A percentile compares a stretch with the other conserved stretches of the same genome.
These are phyloP conservation scores for Stichopus horrens DNA, from an alignment of 53 echinoderm and acorn worm species.

Conservation along the genomic window DNA sequence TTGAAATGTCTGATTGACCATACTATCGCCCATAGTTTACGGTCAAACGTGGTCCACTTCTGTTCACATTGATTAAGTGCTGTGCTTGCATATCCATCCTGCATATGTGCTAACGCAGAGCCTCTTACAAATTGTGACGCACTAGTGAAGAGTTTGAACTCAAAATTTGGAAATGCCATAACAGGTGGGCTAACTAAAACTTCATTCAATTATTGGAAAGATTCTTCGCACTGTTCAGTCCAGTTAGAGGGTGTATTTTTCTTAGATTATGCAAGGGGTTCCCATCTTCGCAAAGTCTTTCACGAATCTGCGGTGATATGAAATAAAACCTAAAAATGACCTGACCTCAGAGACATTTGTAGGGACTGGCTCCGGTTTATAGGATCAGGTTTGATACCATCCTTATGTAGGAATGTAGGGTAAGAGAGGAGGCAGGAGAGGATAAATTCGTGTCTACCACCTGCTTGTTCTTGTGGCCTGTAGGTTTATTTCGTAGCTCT, in stretches of 20 bases:
- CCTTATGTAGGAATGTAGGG: no score
- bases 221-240: neutral
- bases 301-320: neutral
- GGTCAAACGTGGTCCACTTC: conserved; percentile 54
- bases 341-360: neutral
- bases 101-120: conserved; percentile 52
- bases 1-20: conserved; percentile 59
- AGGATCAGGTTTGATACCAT: conserved; percentile 2
- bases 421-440: no score
- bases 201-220: neutral
- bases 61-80: conserved; percentile 28
- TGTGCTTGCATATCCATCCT: conserved; percentile 50
- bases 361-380: neutral
- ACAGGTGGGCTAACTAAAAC: neutral
- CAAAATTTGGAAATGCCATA: conserved; percentile 51
- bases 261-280: neutral
- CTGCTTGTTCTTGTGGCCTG: no score
- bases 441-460: no score
- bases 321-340: neutral
- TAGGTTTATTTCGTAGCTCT: no score
- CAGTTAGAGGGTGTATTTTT: neutral
- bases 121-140: conserved; percentile 58
- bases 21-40: conserved; percentile 57
- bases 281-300: neutral
- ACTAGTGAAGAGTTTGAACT: conserved; percentile 58